Percentiles rank a stretch among this genome's conserved stretches.
These are phyloP conservation scores for Cheilosia vulpina DNA, from an alignment of 2,888 invertebrate species.

Conservation along the genomic window DNA sequence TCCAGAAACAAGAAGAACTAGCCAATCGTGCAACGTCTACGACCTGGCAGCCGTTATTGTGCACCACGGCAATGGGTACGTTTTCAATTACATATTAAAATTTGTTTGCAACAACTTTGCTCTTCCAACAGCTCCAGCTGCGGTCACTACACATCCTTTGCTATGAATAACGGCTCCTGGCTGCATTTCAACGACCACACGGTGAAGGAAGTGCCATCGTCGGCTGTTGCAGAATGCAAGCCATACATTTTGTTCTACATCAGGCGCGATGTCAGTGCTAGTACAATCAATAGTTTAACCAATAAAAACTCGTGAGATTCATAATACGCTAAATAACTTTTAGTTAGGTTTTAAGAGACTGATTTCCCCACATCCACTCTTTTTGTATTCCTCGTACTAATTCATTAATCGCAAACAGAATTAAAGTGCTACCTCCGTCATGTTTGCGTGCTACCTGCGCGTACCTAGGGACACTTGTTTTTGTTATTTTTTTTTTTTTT, in stretches of 20 bases:
- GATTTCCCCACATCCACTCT: constrained; percentile 61
- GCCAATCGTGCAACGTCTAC: constrained; percentile 87
- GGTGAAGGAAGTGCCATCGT: constrained; percentile 86
- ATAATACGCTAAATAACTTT: constrained; percentile 54
- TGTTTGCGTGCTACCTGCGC: constrained; percentile 4
- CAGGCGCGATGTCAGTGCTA: constrained; percentile 85
- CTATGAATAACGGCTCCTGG: constrained; percentile 91
- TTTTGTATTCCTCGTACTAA: constrained; percentile 40
- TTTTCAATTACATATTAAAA: background rate
- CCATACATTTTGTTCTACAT: constrained; percentile 94
- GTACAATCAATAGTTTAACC: constrained; percentile 69
- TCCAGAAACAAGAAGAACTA: constrained; percentile 87
- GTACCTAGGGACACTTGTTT: constrained; percentile 7
- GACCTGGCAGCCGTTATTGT: constrained; percentile 92
- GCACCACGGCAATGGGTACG: constrained; percentile 91
- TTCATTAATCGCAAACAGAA: constrained; percentile 6
- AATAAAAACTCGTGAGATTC: constrained; percentile 71
- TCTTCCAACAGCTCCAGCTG: constrained; percentile 87
- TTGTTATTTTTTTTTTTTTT: background rate
- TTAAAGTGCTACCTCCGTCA: constrained; percentile 37
- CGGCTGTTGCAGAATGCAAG: constrained; percentile 90
- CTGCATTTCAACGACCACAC: constrained; percentile 94
- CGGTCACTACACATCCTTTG: constrained; percentile 94
- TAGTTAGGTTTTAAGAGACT: constrained; percentile 76
- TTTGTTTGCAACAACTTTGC: background rate